A percentile compares a stretch with the other conserved stretches of the same genome.
Conservation (phyloP, 35 echinoderm and acorn worm species). For the Holothuria glaberrima region DNA sequence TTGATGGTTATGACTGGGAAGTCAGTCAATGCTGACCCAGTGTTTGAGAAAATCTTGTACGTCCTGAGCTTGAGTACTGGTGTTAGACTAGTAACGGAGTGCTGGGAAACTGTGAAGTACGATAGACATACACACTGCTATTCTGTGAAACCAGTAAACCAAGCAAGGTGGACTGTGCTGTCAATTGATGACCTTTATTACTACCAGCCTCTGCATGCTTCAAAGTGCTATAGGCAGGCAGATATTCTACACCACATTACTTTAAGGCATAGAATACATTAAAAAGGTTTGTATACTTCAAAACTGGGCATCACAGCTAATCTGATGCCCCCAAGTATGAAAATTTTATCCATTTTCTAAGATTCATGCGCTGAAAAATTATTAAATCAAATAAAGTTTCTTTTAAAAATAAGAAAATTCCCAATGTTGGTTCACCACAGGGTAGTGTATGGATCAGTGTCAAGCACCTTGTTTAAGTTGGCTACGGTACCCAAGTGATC, state of each 20-base stretch:
- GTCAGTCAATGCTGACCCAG: too few species aligned
- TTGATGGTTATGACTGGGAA: too few species aligned
- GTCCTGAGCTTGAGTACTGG: neutral
- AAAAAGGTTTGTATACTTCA: neutral
- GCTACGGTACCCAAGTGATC: too few species aligned
- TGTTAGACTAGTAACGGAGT: neutral
- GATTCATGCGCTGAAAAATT: too few species aligned
- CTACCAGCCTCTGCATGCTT: neutral
- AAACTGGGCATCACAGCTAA: neutral
- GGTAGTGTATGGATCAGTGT: too few species aligned
- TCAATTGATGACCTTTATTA: conserved; percentile 17
- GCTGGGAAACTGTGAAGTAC: neutral
- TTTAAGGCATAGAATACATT: conserved; percentile 22
- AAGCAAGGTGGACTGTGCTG: neutral
- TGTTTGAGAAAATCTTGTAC: conserved; percentile 1
- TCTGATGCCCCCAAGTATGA: too few species aligned
- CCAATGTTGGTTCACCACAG: too few species aligned
- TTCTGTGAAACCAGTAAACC: neutral
- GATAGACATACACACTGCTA: neutral
- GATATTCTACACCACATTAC: neutral
- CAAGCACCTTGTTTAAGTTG: too few species aligned
- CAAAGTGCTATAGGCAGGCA: neutral
- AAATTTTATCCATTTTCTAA: too few species aligned
- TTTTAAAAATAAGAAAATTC: too few species aligned
- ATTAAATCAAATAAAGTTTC: too few species aligned